phyloP scores from a whole-genome alignment of 2,888 invertebrate species.

The Matsumyia berberina region DNA sequence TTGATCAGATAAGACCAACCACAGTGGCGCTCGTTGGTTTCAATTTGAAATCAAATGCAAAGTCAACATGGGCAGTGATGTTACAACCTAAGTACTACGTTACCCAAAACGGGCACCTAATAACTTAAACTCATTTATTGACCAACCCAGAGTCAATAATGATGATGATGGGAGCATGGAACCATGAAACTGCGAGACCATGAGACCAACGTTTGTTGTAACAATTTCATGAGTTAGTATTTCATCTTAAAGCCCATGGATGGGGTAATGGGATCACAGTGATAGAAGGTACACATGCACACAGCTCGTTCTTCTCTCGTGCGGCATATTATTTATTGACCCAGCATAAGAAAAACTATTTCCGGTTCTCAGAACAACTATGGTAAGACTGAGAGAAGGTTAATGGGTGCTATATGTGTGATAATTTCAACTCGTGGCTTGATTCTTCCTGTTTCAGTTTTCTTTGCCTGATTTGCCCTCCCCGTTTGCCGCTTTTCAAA shows the following conservation, averaged over 20 bases:
- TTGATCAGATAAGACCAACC: conserved; percentile 56
- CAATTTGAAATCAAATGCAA: conserved; percentile 35
- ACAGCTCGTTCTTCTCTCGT: conserved; percentile 14
- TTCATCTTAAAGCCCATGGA: conserved; percentile 26
- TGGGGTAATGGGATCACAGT: conserved; percentile 54
- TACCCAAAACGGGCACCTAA: conserved; percentile 64
- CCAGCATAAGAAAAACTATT: conserved; percentile 59
- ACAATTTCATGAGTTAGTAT: conserved; percentile 38
- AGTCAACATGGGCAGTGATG: background rate
- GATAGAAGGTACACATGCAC: conserved; percentile 39
- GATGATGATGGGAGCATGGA: conserved; percentile 38
- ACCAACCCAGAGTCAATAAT: conserved; percentile 70
- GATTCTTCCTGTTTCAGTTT: conserved; percentile 70
- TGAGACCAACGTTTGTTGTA: too few species aligned
- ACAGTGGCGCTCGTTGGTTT: conserved; percentile 57
- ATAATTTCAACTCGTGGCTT: conserved; percentile 74
- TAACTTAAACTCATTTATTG: conserved; percentile 67
- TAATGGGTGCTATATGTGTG: conserved; percentile 77
- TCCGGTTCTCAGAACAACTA: conserved; percentile 69
- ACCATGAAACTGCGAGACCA: conserved; percentile 7
- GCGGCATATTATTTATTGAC: conserved; percentile 66
- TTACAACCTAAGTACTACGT: conserved; percentile 33
- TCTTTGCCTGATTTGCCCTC: background rate
- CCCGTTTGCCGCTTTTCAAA: conserved; percentile 5
- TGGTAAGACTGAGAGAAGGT: conserved; percentile 55